These are phyloP conservation scores for Venturia canescens DNA, from an alignment of 1,140 invertebrate species.

Conservation along the genomic window DNA sequence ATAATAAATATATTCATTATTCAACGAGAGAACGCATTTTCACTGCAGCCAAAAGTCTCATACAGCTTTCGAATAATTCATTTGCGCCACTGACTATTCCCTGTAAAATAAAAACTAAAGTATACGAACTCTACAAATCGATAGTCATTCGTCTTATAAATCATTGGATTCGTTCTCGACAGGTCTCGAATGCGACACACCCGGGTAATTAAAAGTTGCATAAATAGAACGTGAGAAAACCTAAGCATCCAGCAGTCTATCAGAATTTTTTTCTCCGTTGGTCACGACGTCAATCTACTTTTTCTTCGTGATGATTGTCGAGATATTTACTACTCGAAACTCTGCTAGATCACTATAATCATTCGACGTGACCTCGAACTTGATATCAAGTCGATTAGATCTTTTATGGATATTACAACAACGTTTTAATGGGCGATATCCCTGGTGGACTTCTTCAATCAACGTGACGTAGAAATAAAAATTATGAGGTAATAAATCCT, in stretches of 20 bases:
- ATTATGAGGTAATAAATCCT: constrained; percentile 35
- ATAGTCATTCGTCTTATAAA: background rate
- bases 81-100: too few relatives aligned
- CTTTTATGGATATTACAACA: constrained; percentile 40
- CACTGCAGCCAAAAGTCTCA: too few relatives aligned
- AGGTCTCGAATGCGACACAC: constrained; percentile 12
- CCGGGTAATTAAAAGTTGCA: constrained; percentile 43
- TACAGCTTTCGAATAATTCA: too few relatives aligned
- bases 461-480: background rate
- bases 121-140: background rate
- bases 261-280: constrained; percentile 10
- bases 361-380: constrained; percentile 36
- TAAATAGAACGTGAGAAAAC: constrained; percentile 46
- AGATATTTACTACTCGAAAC: constrained; percentile 18
- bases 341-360: background rate
- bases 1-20: background rate
- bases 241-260: constrained; percentile 23
- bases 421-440: constrained; percentile 34
- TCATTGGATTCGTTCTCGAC: constrained; percentile 31
- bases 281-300: constrained; percentile 31
- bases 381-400: constrained; percentile 27
- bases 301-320: constrained; percentile 11
- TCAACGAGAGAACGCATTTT: background rate
- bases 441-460: constrained; percentile 28
- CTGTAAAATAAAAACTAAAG: too few relatives aligned